Evolutionary conservation across 2,113 vertebrate species (phyloP).

Genomic region (Chionodraco myersi): DNA sequence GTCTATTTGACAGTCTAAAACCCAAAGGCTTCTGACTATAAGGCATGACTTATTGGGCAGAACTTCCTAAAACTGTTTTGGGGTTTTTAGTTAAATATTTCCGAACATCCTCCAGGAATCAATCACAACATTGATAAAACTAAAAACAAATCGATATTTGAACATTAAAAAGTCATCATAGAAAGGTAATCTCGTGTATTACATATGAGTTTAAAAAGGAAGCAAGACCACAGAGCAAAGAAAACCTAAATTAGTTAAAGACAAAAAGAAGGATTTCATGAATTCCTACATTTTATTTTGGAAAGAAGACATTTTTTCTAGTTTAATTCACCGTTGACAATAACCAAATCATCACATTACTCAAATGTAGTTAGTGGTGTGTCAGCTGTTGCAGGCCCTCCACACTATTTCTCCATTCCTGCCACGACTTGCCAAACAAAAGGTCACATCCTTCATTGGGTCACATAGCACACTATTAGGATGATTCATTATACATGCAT

Average conservation of each 20-base stretch:
- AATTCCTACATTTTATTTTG: not conserved
- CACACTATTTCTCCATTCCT: too few relatives aligned
- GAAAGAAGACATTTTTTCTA: constrained; percentile 9
- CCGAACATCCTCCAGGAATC: not conserved
- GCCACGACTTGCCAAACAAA: not conserved
- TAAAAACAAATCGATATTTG: not conserved
- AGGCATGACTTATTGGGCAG: not conserved
- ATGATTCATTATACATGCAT: constrained; percentile 1
- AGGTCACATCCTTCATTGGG: constrained; percentile 30
- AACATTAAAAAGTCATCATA: too few relatives aligned
- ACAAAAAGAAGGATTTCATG: not conserved
- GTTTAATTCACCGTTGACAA: constrained; percentile 41
- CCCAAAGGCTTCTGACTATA: too few relatives aligned
- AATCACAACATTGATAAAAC: not conserved
- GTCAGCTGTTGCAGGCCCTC: not conserved
- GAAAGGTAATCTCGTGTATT: too few relatives aligned
- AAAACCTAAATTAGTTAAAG: not conserved
- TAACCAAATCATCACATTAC: constrained; percentile 17
- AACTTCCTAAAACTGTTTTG: not conserved
- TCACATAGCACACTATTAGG: constrained; percentile 25
- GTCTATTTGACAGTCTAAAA: too few relatives aligned
- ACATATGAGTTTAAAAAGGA: too few relatives aligned
- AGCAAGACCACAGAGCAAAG: constrained; percentile 10
- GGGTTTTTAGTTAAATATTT: not conserved
- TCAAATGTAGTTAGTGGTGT: too few relatives aligned